A percentile compares a stretch with the other conserved stretches of the same genome.
Evolutionary conservation across 2,113 vertebrate genomes (phyloP).

Genomic region (Herpailurus yagouaroundi): DNA sequence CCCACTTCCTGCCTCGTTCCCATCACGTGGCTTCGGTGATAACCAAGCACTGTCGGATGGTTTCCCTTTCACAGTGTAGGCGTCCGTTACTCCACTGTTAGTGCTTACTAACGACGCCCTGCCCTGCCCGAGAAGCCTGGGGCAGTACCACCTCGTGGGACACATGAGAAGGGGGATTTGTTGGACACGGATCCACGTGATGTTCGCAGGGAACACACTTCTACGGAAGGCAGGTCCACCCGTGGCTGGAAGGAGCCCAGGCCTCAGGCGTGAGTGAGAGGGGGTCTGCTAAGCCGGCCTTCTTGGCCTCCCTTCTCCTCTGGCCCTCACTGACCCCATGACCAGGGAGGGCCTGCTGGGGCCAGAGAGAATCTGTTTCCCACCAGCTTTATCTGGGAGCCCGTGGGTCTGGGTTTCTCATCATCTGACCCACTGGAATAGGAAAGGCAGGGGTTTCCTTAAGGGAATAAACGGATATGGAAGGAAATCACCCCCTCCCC

Average conservation of each 20-base stretch:
- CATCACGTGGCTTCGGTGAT: neutral
- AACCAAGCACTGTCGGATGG: neutral
- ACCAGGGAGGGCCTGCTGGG: conserved; percentile 44
- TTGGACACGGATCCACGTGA: neutral
- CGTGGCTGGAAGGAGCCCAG: neutral
- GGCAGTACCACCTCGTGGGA: neutral
- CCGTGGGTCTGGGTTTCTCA: conserved; percentile 71
- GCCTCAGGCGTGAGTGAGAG: neutral
- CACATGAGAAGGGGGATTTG: neutral
- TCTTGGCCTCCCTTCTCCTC: neutral
- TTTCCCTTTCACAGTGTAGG: neutral
- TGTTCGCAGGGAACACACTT: neutral
- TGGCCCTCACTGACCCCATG: conserved; percentile 1
- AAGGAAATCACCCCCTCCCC: neutral
- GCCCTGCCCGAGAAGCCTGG: no score
- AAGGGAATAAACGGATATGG: neutral
- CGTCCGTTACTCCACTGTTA: no score
- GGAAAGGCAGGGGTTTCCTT: conserved; percentile 27
- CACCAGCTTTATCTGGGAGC: conserved; percentile 71
- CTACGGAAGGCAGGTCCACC: neutral
- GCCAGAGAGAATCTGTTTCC: conserved; percentile 53
- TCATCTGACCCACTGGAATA: conserved; percentile 48
- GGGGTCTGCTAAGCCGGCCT: neutral
- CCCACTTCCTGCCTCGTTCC: neutral
- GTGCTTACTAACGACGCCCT: neutral